Base-by-base conservation (phyloP, 2,888 invertebrate species). In the Smittia sp. region DNA sequence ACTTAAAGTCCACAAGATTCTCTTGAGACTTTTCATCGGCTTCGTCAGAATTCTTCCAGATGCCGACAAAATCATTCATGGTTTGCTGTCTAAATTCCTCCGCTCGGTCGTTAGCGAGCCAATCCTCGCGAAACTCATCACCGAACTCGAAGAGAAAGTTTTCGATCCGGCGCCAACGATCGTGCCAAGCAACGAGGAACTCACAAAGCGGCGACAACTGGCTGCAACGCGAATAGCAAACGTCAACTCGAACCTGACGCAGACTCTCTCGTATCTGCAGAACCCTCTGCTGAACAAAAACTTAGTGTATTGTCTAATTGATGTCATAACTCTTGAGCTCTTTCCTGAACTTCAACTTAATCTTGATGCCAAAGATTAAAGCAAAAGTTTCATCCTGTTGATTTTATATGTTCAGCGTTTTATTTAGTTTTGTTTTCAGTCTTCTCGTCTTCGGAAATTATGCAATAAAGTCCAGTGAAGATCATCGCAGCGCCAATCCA, bases 271-370 rank as follows among this genome's bases (percentile, higher is more conserved):
- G 74, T 80, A 83, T 65, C 77, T 85, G 58, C 85, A 88, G 80
- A 81, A 84, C 75, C 87, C 88, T 13, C 82, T 85, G 6, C 82
- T 86, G 1, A 89, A 89, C 76, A 89, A 89, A 80, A 87, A 87
- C 88, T 82, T 94, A 76, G 88, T 89, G 75, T 94, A 94, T 81
- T 88, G 89, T 77, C 83, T 94, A 72, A 81, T 95, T 76, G 96
- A 96, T 80, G 85, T 90, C 73, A 84, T 93, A 73, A 78, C 93
- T 32, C 82, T 86, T 68, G 92, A 93, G 82, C 82, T 93, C 75
- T 94, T 92, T 82, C 93, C 93, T 0, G 92, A 92, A 80, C 77
- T 87, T 73, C 80, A 78, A 79, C 76, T 79, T 81, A 74, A 82
- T 70, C n/a, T 41, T 68, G 58, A 73, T 67, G 74, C 68, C 52